A percentile compares a stretch with the other conserved stretches of the same genome.
These are phyloP conservation scores for Salvator merianae DNA, from an alignment of 2,113 vertebrate species.

Conservation along the genomic window DNA sequence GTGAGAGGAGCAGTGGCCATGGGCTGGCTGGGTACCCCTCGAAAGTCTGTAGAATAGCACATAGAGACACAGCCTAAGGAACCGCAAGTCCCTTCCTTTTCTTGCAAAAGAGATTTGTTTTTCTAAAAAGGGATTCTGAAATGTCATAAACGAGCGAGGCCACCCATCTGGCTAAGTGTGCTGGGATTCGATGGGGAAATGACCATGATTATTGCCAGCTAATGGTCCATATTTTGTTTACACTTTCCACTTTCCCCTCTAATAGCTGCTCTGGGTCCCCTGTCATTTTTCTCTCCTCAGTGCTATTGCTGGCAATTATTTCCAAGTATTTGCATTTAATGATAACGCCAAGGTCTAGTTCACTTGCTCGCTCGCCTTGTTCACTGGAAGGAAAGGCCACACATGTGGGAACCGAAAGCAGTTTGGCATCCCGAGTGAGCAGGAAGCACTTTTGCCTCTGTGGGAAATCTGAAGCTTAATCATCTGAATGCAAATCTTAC, in stretches of 20 bases:
- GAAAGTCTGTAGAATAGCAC: too few species aligned
- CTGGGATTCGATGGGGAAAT: neutral
- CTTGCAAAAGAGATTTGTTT: neutral
- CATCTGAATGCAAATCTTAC: neutral
- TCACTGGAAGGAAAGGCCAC: neutral
- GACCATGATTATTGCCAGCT: fast-evolving
- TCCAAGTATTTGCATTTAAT: constrained; percentile 35
- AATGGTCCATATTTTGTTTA: neutral
- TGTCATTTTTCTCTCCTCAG: neutral
- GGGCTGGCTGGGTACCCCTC: too few species aligned
- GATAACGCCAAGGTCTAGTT: neutral
- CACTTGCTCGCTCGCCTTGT: fast-evolving
- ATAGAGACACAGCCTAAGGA: too few species aligned
- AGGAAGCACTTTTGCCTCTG: neutral
- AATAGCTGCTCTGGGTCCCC: neutral
- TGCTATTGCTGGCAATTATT: constrained; percentile 2
- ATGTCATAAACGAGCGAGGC: fast-evolving
- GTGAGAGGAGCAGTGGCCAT: too few species aligned
- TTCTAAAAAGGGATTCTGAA: fast-evolving
- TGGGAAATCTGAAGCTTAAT: neutral
- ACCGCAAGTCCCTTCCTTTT: neutral
- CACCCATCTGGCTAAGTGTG: neutral
- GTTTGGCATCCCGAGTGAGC: neutral
- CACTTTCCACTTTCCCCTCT: neutral
- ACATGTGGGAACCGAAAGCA: neutral